These are phyloP conservation scores for Catalaphyllia jardinei DNA, from an alignment of 64 coral and sea anemone genomes.

Conservation along the genomic window DNA sequence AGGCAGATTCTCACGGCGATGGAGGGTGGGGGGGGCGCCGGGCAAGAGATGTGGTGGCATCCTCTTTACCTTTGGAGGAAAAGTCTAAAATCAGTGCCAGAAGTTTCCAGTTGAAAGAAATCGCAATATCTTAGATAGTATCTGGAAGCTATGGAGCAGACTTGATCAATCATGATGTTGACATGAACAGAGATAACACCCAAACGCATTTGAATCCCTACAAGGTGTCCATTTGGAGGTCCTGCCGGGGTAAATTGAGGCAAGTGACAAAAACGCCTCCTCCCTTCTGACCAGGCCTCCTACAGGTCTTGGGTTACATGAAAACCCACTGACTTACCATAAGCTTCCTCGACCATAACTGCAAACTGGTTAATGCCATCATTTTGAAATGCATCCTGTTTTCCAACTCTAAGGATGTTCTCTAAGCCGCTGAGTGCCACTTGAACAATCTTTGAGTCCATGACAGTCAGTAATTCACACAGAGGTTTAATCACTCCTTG, in stretches of 20 bases:
- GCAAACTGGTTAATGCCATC: constrained; percentile 79
- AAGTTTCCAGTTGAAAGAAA: too few relatives aligned
- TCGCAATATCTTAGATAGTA: too few relatives aligned
- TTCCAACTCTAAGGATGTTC: constrained; percentile 89
- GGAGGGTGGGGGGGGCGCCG: too few relatives aligned
- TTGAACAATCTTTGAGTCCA: constrained; percentile 94
- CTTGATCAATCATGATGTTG: too few relatives aligned
- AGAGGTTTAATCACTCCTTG: constrained; percentile 89
- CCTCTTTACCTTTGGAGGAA: too few relatives aligned
- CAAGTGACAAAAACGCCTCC: not conserved
- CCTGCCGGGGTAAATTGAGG: not conserved
- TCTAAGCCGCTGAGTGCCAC: constrained; percentile 93
- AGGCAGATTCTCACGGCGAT: too few relatives aligned
- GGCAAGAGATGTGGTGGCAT: too few relatives aligned
- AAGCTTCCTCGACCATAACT: constrained; percentile 91
- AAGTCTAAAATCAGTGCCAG: too few relatives aligned
- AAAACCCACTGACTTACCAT: constrained; percentile 60
- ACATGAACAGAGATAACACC: not conserved
- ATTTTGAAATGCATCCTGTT: constrained; percentile 59
- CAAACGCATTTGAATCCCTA: not conserved
- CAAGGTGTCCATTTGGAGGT: too few relatives aligned
- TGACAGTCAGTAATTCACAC: constrained; percentile 91
- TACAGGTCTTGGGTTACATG: not conserved
- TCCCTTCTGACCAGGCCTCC: too few relatives aligned
- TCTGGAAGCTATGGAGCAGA: too few relatives aligned